Percentiles rank a stretch among this genome's conserved stretches.
Conservation (phyloP, 2,113 vertebrate species). For the Poicephalus gulielmi region DNA sequence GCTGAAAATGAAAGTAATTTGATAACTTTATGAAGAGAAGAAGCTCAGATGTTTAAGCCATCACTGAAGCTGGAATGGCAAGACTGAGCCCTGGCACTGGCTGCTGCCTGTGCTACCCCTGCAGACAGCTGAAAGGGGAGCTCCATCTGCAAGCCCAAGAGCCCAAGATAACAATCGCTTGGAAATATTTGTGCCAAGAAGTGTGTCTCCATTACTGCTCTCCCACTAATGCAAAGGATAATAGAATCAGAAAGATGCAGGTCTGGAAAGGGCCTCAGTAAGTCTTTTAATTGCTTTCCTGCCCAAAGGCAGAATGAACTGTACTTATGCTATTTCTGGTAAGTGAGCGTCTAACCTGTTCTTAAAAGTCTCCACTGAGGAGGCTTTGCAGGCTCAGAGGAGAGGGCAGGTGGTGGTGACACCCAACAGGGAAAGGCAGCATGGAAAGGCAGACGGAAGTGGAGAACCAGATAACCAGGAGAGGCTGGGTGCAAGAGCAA, state of each 20-base stretch:
- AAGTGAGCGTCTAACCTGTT: constrained; percentile 4
- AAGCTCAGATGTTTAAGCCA: not conserved
- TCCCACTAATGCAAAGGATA: constrained; percentile 37
- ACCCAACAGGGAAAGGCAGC: not conserved
- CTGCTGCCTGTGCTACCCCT: not conserved
- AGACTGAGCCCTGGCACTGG: not conserved
- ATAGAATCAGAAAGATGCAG: constrained; percentile 32
- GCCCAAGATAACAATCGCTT: not conserved
- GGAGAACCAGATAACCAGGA: not conserved
- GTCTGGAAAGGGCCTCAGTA: constrained; percentile 20
- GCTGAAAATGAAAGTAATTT: not conserved
- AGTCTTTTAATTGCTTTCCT: constrained; percentile 47
- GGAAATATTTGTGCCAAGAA: constrained; percentile 13
- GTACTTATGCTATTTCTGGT: constrained; percentile 32
- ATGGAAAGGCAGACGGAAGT: not conserved
- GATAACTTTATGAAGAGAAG: not conserved
- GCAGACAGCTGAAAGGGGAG: not conserved
- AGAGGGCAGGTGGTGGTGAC: not conserved
- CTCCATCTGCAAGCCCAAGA: not conserved
- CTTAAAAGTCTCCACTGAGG: not conserved
- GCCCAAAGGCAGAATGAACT: constrained; percentile 21
- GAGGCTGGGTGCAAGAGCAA: not conserved
- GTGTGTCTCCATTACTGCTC: constrained; percentile 23
- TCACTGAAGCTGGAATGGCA: not conserved
- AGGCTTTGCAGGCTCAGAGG: not conserved